These are phyloP conservation scores for Acanthochromis polyacanthus DNA, from an alignment of 2,113 vertebrate species.

Conservation along the genomic window DNA sequence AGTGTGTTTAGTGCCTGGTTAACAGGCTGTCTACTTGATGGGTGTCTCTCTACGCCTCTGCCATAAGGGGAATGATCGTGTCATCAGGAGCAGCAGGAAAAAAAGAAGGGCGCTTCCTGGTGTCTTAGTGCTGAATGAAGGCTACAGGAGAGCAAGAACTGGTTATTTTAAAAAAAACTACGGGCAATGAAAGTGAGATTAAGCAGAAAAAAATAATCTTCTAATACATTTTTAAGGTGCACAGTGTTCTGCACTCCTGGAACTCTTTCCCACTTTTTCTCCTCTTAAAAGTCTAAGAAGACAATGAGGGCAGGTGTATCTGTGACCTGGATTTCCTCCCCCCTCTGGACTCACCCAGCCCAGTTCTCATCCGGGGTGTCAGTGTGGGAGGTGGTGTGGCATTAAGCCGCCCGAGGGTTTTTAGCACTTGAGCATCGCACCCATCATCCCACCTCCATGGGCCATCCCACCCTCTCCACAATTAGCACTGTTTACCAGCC, in stretches of 20 bases:
- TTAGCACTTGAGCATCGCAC: constrained; percentile 44
- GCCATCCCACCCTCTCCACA: constrained; percentile 68
- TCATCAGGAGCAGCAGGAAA: constrained; percentile 28
- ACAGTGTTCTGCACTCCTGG: background rate
- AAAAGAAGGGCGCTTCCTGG: background rate
- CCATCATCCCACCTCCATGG: constrained; percentile 63
- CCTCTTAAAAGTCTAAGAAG: background rate
- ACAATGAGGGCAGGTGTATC: constrained; percentile 1
- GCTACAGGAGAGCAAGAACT: background rate
- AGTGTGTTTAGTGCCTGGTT: constrained; percentile 75
- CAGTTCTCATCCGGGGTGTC: constrained; percentile 35
- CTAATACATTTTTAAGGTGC: background rate
- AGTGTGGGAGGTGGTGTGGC: constrained; percentile 56
- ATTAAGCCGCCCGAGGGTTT: constrained; percentile 52
- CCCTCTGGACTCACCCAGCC: constrained; percentile 32
- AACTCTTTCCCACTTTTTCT: background rate
- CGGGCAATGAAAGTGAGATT: background rate
- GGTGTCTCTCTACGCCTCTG: constrained; percentile 56
- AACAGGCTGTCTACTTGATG: constrained; percentile 72
- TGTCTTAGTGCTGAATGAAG: background rate
- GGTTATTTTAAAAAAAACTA: background rate
- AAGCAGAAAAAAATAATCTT: background rate
- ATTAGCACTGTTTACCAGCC: constrained; percentile 81
- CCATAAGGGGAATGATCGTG: constrained; percentile 39
- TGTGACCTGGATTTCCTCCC: constrained; percentile 23